Evolutionary conservation across 2,888 invertebrate genomes (phyloP), one percentile per base, ranked within the genome.

Genomic region (Alviniconcha strummeri): DNA sequence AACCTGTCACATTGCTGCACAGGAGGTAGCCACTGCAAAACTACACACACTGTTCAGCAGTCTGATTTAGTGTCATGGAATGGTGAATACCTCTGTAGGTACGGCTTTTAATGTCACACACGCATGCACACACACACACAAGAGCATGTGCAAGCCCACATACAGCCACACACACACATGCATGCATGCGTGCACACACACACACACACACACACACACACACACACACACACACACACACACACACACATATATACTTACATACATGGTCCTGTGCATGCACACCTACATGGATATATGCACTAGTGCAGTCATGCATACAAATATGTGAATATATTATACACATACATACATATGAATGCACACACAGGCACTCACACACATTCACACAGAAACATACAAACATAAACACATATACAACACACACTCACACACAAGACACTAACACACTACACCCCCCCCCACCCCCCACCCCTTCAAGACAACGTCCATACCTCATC

Each of bases 401-500:
- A 72, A 5, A 6, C 7, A 72, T 3, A 36, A 36, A 36, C 36
- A 72, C 19, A 36, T 72, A 13, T 6, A 36, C 19, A 72, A 8
- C 19, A 72, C 17, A 72, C 7, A 72, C 36, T 2, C 69, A 69
- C 69, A n/a, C 69, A 3, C 9, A 15, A 13, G 64, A 15, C 15
- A 13, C 15, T 15, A 64, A 15, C 15, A 15, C 54, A 11, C 55
- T 17, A 11, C n/a, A 4, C 72, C 72, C 52, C 13, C 72, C 72
- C 72, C 36, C 72, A 6, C 36, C 15, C 55, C 17, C 55, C 67
- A 56, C 57, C 74, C 36, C 7, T 81, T n/a, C 56, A 17, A 56
- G 17, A 15, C 75, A 75, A 55, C 2, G 7, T 36, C 55, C 83
- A 67, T 82, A 93, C 92, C 90, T 93, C 93, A 55, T 93, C 92